phyloP scores from a whole-genome alignment of 2,113 vertebrate genomes.

The Apeltes quadracus region DNA sequence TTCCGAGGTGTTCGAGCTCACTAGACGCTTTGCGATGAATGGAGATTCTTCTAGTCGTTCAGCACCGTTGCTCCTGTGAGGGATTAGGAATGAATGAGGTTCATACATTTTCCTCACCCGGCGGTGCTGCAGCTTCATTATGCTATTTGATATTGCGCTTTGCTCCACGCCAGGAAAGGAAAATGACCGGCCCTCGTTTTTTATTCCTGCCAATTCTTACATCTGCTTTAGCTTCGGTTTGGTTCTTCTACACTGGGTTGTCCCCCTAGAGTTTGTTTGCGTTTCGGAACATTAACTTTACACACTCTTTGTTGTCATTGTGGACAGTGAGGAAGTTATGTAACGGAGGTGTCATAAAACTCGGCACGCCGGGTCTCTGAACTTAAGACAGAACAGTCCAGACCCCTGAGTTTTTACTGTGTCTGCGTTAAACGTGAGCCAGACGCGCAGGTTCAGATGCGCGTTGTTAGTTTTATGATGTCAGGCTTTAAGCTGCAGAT shows the following conservation, averaged over 20 bases:
- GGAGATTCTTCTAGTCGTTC: constrained; percentile 11
- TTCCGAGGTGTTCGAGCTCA: constrained; percentile 59
- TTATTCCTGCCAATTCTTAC: neutral
- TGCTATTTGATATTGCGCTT: constrained; percentile 7
- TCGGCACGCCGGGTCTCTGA: constrained; percentile 61
- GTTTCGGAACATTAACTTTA: constrained; percentile 83
- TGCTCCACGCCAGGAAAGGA: constrained; percentile 6
- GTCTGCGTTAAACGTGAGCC: constrained; percentile 51
- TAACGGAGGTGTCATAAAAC: constrained; percentile 76
- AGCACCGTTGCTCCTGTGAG: neutral
- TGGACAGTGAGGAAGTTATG: constrained; percentile 76
- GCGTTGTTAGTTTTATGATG: constrained; percentile 76
- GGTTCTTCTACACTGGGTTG: constrained; percentile 37
- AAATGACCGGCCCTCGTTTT: neutral
- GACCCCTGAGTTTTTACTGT: constrained; percentile 69
- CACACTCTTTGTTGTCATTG: constrained; percentile 78
- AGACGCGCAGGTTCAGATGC: constrained; percentile 71
- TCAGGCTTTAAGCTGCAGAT: constrained; percentile 64
- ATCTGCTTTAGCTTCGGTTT: constrained; percentile 46
- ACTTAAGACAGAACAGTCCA: constrained; percentile 69
- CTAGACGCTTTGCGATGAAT: constrained; percentile 42
- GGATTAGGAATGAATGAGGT: neutral
- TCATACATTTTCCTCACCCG: neutral
- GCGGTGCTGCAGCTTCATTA: neutral
- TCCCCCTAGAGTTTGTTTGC: constrained; percentile 70